These are phyloP conservation scores for Drosophila demipolita DNA, from an alignment of 2,888 invertebrate species.

Conservation along the genomic window DNA sequence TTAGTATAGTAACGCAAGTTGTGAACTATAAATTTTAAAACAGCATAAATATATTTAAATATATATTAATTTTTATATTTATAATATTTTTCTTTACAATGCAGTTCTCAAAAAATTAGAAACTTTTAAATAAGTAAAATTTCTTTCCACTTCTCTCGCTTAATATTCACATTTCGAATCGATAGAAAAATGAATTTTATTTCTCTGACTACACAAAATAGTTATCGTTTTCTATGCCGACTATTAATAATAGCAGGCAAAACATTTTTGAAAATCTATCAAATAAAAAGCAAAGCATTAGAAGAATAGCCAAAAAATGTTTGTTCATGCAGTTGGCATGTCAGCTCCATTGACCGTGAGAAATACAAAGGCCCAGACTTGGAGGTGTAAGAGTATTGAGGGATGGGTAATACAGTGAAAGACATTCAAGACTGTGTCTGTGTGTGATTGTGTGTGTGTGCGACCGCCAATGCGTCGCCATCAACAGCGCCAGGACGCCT, in stretches of 20 bases:
- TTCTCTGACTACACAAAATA: constrained; percentile 5
- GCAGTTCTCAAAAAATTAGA: neutral
- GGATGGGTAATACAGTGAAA: constrained; percentile 49
- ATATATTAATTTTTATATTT: neutral
- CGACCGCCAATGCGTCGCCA: constrained; percentile 55
- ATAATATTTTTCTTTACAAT: neutral
- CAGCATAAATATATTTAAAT: neutral
- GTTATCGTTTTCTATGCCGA: neutral
- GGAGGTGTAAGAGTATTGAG: neutral
- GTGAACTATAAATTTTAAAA: neutral
- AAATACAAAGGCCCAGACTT: constrained; percentile 51
- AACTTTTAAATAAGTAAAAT: neutral
- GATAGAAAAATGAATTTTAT: constrained; percentile 5
- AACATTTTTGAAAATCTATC: constrained; percentile 44
- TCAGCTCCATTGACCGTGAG: constrained; percentile 48
- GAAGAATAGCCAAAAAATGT: constrained; percentile 37
- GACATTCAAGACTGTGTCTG: constrained; percentile 60
- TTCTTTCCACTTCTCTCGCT: too few relatives aligned
- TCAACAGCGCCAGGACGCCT: constrained; percentile 31
- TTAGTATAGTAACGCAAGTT: neutral
- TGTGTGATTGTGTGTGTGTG: constrained; percentile 18
- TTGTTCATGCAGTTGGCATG: constrained; percentile 69
- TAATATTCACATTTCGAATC: neutral
- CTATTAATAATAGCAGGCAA: constrained; percentile 20
- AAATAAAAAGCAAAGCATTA: constrained; percentile 16